Conservation (phyloP, 2,113 vertebrate species). For the Sialia sialis region DNA sequence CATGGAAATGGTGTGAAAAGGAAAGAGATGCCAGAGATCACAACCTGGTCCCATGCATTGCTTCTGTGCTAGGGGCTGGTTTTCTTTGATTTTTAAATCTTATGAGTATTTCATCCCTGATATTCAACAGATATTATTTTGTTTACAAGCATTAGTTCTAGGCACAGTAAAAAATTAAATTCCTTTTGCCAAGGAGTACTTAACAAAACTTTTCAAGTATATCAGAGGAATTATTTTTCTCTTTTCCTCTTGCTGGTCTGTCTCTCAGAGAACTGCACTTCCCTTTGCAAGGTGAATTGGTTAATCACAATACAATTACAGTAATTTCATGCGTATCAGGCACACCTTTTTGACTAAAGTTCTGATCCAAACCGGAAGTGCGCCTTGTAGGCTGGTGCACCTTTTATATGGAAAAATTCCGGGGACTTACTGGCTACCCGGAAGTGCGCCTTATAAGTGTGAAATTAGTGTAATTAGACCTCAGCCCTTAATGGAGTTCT, state of each 20-base stretch:
- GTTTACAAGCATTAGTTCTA: neutral
- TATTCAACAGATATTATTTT: neutral
- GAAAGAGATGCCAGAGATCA: neutral
- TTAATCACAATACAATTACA: neutral
- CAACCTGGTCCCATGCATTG: neutral
- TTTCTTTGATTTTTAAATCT: neutral
- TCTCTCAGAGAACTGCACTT: neutral
- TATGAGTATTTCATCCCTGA: neutral
- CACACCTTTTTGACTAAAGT: too few relatives aligned
- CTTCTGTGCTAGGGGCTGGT: fast-evolving
- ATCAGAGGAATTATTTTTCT: neutral
- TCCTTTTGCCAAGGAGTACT: neutral
- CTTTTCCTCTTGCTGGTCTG: neutral
- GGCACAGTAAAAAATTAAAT: neutral
- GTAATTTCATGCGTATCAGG: too few relatives aligned
- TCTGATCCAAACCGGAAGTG: too few relatives aligned
- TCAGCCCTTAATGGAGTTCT: neutral
- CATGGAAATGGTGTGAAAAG: neutral
- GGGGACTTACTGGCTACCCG: too few relatives aligned
- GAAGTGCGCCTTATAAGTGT: too few relatives aligned
- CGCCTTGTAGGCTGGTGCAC: too few relatives aligned
- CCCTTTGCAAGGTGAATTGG: neutral
- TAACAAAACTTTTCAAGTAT: neutral
- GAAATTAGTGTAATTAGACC: too few relatives aligned
- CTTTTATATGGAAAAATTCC: too few relatives aligned